Base-by-base conservation (phyloP, 2,797 vertebrate species). In the Kryptopterus vitreolus region DNA sequence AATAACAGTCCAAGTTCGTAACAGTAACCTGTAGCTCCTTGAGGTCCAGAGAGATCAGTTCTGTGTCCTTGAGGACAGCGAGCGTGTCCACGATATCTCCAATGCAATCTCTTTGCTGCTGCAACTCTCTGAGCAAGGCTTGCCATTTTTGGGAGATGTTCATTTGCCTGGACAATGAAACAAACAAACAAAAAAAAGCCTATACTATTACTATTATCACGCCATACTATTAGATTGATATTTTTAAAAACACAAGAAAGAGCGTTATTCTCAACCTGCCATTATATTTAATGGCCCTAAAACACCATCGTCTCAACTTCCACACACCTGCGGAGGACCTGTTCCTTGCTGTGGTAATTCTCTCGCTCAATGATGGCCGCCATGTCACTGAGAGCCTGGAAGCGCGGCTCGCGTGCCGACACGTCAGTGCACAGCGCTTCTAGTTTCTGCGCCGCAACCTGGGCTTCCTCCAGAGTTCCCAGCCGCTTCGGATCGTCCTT, bases 351-450 rank as follows among this genome's bases (percentile, higher is more conserved):
- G 7, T 95, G 95, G 57, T 96, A 97, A 85, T 93, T 92, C 83
- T 94, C 95, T 76, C 82, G 90, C 76, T 89, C 89, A 31, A 98
- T 93, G 79, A 88, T 13, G 0, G 80, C 59, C 0, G 94, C 92
- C 85, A 96, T 95, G 87, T 95, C 88, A 0, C 88, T 89, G 72
- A 98, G 90, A 38, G 95, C 91, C 12, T 76, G 68, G 87, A 98
- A 96, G 11, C 95, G 93, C 0, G 94, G 94, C 80, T 92, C 94
- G 69, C 93, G 91, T 86, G 96, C 92, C 29, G 93, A 83, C 2
- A 95, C 93, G 43, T 96, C 93, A 0, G 95, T 93, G 63, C 90
- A 92, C 55, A 98, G 91, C 7, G 95, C 94, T 87, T 95, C 93
- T 81, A 98, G 89, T 29, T 93, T 94, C 74, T 92, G 94, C n/a